Base-by-base conservation (phyloP, 2,113 vertebrate species). In the Burhinus bistriatus region DNA sequence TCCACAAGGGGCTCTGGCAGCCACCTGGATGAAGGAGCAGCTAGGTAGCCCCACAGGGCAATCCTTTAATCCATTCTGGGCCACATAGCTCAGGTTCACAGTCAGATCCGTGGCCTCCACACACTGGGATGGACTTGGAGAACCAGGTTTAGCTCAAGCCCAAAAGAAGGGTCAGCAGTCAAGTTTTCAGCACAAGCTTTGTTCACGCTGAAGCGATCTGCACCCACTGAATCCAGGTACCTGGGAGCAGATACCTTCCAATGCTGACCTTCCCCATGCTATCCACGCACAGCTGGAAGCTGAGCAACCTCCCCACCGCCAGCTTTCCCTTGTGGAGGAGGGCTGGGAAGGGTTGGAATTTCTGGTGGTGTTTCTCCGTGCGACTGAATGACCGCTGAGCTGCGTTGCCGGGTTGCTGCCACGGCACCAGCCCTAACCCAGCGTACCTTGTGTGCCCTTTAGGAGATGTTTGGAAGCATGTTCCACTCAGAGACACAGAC, bases 391-490 rank as follows among this genome's bases (percentile, higher is more conserved):
- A 15, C 54, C 45, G 19, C 59, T 9, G 30, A 75, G 32, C 76
- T 15, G 68, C 3, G 2, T 2, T 29, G 29, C 25, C 22, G 71
- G 51, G 57, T 58, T 61, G 42, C 51, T 62, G 57, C 88, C 59
- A 15, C 5, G 2, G 75, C 57, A 64, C 26, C 87, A 62, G 17
- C 90, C 59, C 91, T 97, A 93, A 97, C 61, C 18, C 77, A 34
- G 77, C 2, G 0, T 58, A 5, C 25, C 11, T 45, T 88, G 30
- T 92, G 86, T 88, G 79, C 61, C 90, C 55, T 68, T 8, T 20
- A 99, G 98, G 98, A 98, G 90, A 98, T 99, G 98, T 99, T 99
- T 13, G 98, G 98, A 49, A 98, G 98, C 92, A 98, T 98, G 98
- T 99, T 99, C 90, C 98, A 97, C 36, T 71, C 98, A 36, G 98